A percentile compares a stretch with the other conserved stretches of the same genome.
These are phyloP conservation scores for Medauroidea extradentata DNA, from an alignment of 1,140 invertebrate genomes.

Conservation along the genomic window DNA sequence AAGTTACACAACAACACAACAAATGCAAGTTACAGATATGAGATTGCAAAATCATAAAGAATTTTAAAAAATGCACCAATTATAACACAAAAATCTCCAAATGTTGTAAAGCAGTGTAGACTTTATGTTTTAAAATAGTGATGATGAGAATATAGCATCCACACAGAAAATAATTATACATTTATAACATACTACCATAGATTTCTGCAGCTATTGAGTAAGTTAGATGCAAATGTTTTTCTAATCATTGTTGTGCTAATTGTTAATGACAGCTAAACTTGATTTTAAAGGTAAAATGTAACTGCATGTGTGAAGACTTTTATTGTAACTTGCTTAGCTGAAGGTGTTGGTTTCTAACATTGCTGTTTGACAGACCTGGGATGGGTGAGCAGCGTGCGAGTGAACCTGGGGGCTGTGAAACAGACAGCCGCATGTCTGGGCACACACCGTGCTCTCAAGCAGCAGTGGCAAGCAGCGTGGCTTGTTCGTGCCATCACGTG, in stretches of 20 bases:
- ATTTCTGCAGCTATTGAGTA: too few relatives aligned
- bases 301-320: not conserved
- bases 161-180: too few relatives aligned
- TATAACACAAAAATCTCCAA: too few relatives aligned
- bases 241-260: not conserved
- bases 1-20: too few relatives aligned
- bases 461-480: constrained; percentile 63
- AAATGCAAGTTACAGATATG: too few relatives aligned
- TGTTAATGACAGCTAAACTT: not conserved
- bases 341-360: not conserved
- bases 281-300: not conserved
- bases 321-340: not conserved
- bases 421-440: constrained; percentile 10
- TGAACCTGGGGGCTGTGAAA: constrained; percentile 22
- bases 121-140: too few relatives aligned
- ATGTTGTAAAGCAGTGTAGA: too few relatives aligned
- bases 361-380: constrained; percentile 12
- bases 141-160: too few relatives aligned
- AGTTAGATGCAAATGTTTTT: not conserved
- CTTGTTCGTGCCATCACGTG: constrained; percentile 74
- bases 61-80: too few relatives aligned
- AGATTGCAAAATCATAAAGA: too few relatives aligned
- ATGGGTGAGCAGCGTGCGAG: constrained; percentile 20
- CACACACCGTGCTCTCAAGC: constrained; percentile 41
- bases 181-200: too few relatives aligned